Conservation (phyloP, 2,888 invertebrate species). For the Ctenicera cuprea region DNA sequence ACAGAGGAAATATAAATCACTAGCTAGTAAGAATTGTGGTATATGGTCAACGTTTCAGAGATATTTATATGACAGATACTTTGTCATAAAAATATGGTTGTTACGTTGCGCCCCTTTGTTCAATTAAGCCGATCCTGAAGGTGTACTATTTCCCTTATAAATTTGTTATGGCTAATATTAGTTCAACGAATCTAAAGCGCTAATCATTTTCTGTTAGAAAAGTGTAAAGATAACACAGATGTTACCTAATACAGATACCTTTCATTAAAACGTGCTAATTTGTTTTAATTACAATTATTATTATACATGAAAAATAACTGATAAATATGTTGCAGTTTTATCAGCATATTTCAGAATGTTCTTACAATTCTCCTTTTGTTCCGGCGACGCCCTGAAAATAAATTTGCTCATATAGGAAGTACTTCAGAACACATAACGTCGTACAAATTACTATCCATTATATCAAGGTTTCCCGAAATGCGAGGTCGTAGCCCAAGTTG, state of each 20-base stretch:
- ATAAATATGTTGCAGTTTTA: background rate
- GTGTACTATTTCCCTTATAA: background rate
- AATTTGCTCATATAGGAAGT: slow-evolving; percentile 28
- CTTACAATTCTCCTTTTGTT: background rate
- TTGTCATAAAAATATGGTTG: slow-evolving; percentile 46
- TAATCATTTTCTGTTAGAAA: too few species aligned
- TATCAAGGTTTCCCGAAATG: slow-evolving; percentile 44
- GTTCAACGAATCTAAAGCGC: too few species aligned
- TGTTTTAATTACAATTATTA: slow-evolving; percentile 1
- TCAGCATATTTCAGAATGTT: background rate
- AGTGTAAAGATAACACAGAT: too few species aligned
- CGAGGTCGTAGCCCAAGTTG: slow-evolving; percentile 32
- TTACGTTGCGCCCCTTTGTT: slow-evolving; percentile 45
- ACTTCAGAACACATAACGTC: slow-evolving; percentile 37
- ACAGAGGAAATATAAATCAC: slow-evolving; percentile 49
- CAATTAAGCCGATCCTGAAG: slow-evolving; percentile 40
- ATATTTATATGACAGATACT: slow-evolving; percentile 50
- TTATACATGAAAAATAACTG: background rate
- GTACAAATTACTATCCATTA: slow-evolving; percentile 41
- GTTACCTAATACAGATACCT: too few species aligned
- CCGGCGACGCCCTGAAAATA: slow-evolving; percentile 9
- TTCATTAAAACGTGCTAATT: slow-evolving; percentile 3
- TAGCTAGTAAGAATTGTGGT: slow-evolving; percentile 48
- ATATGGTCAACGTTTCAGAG: slow-evolving; percentile 50
- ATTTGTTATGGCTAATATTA: too few species aligned